Base-by-base conservation (phyloP, 1,140 invertebrate species). In the Chionoecetes opilio region DNA sequence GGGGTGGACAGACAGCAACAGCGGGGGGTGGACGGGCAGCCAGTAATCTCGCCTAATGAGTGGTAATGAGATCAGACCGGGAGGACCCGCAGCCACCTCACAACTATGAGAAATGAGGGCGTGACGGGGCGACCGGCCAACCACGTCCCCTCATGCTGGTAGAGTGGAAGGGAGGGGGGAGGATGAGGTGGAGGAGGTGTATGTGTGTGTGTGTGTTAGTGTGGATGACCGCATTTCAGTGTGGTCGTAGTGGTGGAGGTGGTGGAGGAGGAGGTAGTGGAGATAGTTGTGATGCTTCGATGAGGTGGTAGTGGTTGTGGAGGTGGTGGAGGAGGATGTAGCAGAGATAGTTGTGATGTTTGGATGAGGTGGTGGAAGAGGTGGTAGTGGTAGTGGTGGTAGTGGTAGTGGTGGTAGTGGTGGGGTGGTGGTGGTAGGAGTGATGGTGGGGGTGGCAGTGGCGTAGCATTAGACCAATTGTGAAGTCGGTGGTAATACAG, bases 31-130 rank as follows among this genome's bases (percentile, higher is more conserved):
- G 86, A 63, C 86, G 46, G 53, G 34, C 90, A 75, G 82, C 92
- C 89, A 87, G 94, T 95, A 95, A 95, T 95, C 94, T 87, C 94
- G 37, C 94, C 90, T 95, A 95, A 95, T 95, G 94, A 95, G 90
- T 75, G 89, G 94, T 95, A 95, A 95, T 92, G 94, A 95, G 94
- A 95, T 95, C 94, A 87, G 84, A 92, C 89, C 75, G 90, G 82
- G 32, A 53, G 63, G 82, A 92, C 94, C 94, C 94, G 90, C 94
- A 95, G 41, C 94, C 87, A 90, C 93, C 93, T 82, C 93, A 84
- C 93, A 95, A 95, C 63, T 91, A 95, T 95, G 94, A 95, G 89
- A 88, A 95, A 95, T 95, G 94, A 63, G 94, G 89, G 90, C 63
- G 89, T 87, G 41, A 92, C 21, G 82, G 41, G 8, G 34, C 9